phyloP scores from a whole-genome alignment of 2,113 vertebrate species.

The Gambusia holbrooki region DNA sequence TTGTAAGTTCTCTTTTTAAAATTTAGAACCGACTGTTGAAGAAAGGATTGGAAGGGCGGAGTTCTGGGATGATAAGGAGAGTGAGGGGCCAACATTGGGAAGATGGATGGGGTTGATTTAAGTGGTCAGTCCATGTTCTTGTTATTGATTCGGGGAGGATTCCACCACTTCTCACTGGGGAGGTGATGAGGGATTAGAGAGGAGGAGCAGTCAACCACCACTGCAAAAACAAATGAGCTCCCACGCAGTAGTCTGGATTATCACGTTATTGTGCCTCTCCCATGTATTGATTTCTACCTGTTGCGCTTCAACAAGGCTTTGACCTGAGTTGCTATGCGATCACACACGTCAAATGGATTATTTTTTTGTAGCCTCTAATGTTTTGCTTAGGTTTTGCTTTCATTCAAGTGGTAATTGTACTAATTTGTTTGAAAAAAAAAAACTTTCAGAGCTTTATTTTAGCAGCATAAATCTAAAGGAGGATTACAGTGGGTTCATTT shows the following conservation, averaged over 20 bases:
- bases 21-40: constrained; percentile 18
- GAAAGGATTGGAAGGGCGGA: constrained; percentile 21
- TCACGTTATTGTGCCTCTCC: constrained; percentile 75
- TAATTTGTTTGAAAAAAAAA: constrained; percentile 40
- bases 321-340: constrained; percentile 42
- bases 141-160: constrained; percentile 76
- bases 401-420: constrained; percentile 34
- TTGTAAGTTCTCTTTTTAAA: constrained; percentile 34
- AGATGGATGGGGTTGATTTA: constrained; percentile 76
- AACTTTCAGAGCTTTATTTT: constrained; percentile 4
- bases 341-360: constrained; percentile 45
- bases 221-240: constrained; percentile 79
- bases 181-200: constrained; percentile 74
- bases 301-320: constrained; percentile 66
- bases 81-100: constrained; percentile 41
- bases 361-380: constrained; percentile 49
- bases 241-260: constrained; percentile 76
- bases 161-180: constrained; percentile 63
- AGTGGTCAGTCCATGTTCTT: constrained; percentile 78
- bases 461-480: constrained; percentile 31
- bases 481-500: constrained; percentile 53
- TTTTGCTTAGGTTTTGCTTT: constrained; percentile 41
- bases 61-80: constrained; percentile 43
- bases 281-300: constrained; percentile 72
- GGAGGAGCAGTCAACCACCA: constrained; percentile 61